Evolutionary conservation across 2,797 vertebrate genomes (phyloP).

Genomic region (Rachycentron canadum): DNA sequence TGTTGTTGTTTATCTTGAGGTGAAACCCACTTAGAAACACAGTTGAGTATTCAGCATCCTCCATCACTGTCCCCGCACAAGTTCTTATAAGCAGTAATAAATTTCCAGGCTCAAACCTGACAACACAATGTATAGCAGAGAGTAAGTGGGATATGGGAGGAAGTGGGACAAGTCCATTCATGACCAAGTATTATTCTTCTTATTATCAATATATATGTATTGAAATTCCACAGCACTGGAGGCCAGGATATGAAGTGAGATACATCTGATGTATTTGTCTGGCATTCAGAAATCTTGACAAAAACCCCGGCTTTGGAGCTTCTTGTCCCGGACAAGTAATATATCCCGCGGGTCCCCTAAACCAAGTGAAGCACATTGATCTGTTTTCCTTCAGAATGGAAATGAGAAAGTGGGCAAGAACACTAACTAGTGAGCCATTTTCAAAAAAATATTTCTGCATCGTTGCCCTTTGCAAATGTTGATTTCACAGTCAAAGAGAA

Average conservation of each 20-base stretch:
- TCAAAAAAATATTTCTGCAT: constrained; percentile 34
- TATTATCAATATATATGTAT: constrained; percentile 67
- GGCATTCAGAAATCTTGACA: constrained; percentile 32
- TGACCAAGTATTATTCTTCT: constrained; percentile 48
- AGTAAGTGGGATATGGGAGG: constrained; percentile 43
- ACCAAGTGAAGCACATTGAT: constrained; percentile 63
- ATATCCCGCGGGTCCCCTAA: constrained; percentile 45
- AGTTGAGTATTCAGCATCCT: constrained; percentile 48
- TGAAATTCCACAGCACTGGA: constrained; percentile 51
- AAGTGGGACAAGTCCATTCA: constrained; percentile 12
- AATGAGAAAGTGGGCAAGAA: constrained; percentile 25
- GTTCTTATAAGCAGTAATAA: constrained; percentile 53
- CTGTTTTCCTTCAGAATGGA: constrained; percentile 50
- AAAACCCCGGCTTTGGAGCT: constrained; percentile 36
- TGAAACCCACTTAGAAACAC: constrained; percentile 41
- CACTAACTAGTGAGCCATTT: constrained; percentile 33
- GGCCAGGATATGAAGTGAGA: constrained; percentile 65
- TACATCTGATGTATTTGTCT: constrained; percentile 47
- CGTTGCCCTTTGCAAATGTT: constrained; percentile 18
- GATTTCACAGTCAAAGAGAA: constrained; percentile 27
- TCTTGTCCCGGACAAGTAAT: constrained; percentile 53
- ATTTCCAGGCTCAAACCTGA: constrained; percentile 55
- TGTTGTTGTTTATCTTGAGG: constrained; percentile 29
- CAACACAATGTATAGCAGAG: constrained; percentile 46
- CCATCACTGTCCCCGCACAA: constrained; percentile 60